Conservation (phyloP, 2,888 invertebrate genomes). For the Caenorhabditis sp. region DNA sequence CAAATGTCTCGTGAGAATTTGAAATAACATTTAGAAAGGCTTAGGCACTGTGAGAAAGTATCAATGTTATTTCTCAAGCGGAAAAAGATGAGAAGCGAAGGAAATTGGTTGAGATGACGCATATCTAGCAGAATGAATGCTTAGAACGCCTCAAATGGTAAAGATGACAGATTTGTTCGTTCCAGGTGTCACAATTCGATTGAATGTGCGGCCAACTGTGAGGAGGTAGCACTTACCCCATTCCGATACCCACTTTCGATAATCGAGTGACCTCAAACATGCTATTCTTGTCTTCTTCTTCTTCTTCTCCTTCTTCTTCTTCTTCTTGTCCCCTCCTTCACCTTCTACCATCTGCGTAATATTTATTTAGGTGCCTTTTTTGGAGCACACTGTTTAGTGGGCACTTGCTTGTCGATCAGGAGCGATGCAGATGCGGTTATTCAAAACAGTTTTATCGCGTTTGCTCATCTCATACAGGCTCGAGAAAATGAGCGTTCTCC, state of each 20-base stretch:
- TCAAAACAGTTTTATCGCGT: conserved; percentile 34
- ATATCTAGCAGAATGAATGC: background rate
- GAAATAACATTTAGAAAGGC: background rate
- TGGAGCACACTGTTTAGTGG: conserved; percentile 29
- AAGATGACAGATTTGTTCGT: conserved; percentile 22
- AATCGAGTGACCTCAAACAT: conserved; percentile 56
- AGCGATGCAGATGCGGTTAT: conserved; percentile 44
- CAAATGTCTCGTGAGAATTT: background rate
- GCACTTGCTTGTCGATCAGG: conserved; percentile 30
- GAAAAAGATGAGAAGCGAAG: background rate
- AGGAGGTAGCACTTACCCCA: conserved; percentile 49
- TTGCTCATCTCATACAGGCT: conserved; percentile 24
- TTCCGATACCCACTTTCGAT: conserved; percentile 56
- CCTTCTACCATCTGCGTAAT: conserved; percentile 53
- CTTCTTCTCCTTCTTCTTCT: background rate
- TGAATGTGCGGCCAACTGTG: conserved; percentile 37
- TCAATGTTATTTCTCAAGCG: no score
- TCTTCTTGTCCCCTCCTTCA: no score
- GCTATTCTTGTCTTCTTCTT: conserved; percentile 26
- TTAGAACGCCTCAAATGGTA: conserved; percentile 9
- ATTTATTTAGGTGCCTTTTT: conserved; percentile 52
- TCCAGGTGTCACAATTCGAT: conserved; percentile 47
- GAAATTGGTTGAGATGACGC: conserved; percentile 5
- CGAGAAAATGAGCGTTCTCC: no score
- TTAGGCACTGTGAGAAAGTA: background rate